Percentiles rank a stretch among this genome's conserved stretches.
phyloP scores from a whole-genome alignment of 2,113 vertebrate genomes.

The Marmota flaviventris region DNA sequence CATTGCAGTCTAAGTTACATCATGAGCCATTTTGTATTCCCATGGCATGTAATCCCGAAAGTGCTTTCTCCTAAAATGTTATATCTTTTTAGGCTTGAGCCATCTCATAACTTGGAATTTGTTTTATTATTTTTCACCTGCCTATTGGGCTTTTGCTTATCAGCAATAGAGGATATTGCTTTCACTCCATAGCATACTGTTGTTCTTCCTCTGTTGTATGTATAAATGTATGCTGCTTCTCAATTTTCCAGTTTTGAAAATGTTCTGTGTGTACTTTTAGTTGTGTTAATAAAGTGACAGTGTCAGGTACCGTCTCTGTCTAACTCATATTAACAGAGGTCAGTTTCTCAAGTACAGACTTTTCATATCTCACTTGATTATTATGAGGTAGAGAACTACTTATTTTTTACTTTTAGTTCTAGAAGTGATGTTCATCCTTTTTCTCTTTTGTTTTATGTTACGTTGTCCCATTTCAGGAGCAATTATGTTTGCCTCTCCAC shows the following conservation, averaged over 20 bases:
- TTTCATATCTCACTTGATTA: conserved; percentile 76
- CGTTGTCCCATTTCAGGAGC: conserved; percentile 91
- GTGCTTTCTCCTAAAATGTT: background rate
- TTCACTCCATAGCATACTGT: background rate
- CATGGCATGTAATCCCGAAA: background rate
- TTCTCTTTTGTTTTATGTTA: conserved; percentile 86
- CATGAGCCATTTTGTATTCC: background rate
- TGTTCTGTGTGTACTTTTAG: conserved; percentile 16
- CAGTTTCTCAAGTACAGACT: conserved; percentile 35
- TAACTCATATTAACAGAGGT: background rate
- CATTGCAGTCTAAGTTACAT: background rate
- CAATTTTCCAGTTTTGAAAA: background rate
- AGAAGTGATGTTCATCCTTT: conserved; percentile 84
- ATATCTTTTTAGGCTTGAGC: conserved; percentile 14
- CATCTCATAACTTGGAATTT: background rate
- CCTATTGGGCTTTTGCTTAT: background rate
- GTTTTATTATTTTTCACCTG: background rate
- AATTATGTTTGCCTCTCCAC: conserved; percentile 98
- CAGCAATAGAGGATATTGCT: conserved; percentile 1
- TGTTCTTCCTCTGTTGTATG: conserved; percentile 21
- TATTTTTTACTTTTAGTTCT: conserved; percentile 82
- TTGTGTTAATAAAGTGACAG: conserved; percentile 67
- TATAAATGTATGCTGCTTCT: background rate
- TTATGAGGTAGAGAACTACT: conserved; percentile 49
- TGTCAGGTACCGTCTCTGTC: background rate